Percentiles rank a stretch among this genome's conserved stretches.
These are phyloP conservation scores for Orchesellides sinensis DNA, from an alignment of 2,888 invertebrate genomes.

Conservation along the genomic window DNA sequence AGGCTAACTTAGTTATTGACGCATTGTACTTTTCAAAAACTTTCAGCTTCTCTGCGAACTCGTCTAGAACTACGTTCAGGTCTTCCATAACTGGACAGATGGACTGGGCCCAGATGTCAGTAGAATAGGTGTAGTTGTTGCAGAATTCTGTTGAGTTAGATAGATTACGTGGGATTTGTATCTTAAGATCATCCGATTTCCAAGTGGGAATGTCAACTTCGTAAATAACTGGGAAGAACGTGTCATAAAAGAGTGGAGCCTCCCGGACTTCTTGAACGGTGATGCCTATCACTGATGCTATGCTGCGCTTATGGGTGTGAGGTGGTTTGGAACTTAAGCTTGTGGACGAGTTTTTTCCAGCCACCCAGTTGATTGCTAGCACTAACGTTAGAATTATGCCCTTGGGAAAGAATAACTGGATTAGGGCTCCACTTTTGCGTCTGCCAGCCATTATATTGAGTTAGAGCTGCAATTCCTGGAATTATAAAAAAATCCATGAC, in stretches of 20 bases:
- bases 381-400: no score
- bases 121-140: constrained; percentile 7
- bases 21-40: constrained; percentile 35
- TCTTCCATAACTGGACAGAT: constrained; percentile 45
- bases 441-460: no score
- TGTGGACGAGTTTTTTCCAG: no score
- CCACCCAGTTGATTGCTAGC: no score
- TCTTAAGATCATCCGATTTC: constrained; percentile 29
- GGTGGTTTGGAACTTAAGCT: no score
- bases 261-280: not conserved
- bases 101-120: constrained; percentile 44
- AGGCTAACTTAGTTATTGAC: constrained; percentile 1
- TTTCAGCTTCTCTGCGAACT: constrained; percentile 34
- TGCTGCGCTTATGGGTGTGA: not conserved
- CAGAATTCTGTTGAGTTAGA: constrained; percentile 6
- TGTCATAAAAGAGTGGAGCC: constrained; percentile 54
- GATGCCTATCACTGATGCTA: not conserved
- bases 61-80: constrained; percentile 34
- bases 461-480: no score
- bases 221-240: constrained; percentile 60
- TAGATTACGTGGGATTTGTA: constrained; percentile 39
- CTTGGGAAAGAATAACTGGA: no score
- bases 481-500: no score
- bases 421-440: no score
- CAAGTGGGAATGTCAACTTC: constrained; percentile 60